Evolutionary conservation across 2,113 vertebrate species (phyloP).

Genomic region (Pogona vitticeps): DNA sequence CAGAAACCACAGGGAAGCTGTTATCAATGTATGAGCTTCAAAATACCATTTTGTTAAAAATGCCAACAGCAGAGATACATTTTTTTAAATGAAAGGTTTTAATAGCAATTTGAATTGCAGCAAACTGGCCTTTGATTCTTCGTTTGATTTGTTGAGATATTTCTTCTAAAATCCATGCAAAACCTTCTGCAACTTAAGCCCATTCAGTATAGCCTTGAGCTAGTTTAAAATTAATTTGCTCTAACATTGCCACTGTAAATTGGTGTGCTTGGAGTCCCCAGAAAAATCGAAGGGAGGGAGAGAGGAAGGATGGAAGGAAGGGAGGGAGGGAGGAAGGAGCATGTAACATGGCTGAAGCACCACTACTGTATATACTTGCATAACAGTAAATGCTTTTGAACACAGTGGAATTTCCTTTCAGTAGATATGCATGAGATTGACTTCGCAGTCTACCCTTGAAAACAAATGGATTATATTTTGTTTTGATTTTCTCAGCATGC

Average conservation of each 20-base stretch:
- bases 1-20: not conserved
- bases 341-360: not conserved
- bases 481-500: slow-evolving; percentile 76
- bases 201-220: not conserved
- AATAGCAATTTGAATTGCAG: not conserved
- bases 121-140: not conserved
- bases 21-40: not conserved
- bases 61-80: not conserved
- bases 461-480: not conserved
- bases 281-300: not conserved
- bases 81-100: not conserved
- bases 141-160: not conserved
- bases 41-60: too few relatives aligned
- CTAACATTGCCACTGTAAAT: not conserved
- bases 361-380: not conserved
- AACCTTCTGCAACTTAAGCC: not conserved
- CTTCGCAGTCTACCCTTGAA: not conserved
- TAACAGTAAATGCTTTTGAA: not conserved
- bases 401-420: too few relatives aligned
- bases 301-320: too few relatives aligned
- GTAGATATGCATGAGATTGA: not conserved
- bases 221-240: not conserved
- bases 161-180: too few relatives aligned
- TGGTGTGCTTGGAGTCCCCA: not conserved
- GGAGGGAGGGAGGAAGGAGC: too few relatives aligned